Base-by-base conservation (phyloP, 2,113 vertebrate genomes). In the Phainopepla nitens region DNA sequence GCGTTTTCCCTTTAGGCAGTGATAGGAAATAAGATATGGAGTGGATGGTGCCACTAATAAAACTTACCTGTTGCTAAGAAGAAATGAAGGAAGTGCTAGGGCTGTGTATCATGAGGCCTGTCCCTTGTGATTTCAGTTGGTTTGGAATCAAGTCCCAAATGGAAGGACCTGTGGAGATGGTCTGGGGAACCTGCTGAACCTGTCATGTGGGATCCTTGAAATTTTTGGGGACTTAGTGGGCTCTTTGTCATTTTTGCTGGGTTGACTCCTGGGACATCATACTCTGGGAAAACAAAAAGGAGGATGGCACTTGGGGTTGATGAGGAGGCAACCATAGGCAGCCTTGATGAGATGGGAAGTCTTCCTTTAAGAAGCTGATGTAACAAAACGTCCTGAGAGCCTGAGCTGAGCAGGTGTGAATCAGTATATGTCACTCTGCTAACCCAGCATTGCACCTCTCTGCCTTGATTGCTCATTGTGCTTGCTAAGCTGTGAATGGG, bases 141-240 rank as follows among this genome's bases (percentile, higher is more conserved):
- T 92, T 90, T 86, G 50, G 76, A 93, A 86, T 69, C 62, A 78
- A 82, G 77, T 75, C 51, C 65, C 79, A 71, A 10, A 69, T 56
- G 81, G 69, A 73, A 17, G 47, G 58, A 62, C 3, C 20, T 62
- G 42, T 58, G 71, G 45, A 93, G 62, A 73, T 66, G 90, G 61
- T 36, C 4, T 73, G 79, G 75, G 86, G 56, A 95, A 86, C 92
- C 68, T 96, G 95, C 88, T 89, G 82, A 86, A 62, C 96, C 75
- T 54, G 92, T 80, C 57, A 24, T 0, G 35, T 75, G 76, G 68
- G 47, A 65, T 96, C 47, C 89, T 73, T 93, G 68, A 56, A 28
- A 81, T 92, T 89, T 90, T 66, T 65, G 72, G 82, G 89, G 65
- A 51, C 56, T 87, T 92, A 81, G 60, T 93, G 80, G 72, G 39